A percentile compares a stretch with the other conserved stretches of the same genome.
Conservation (phyloP, 2,113 vertebrate genomes). For the Copsychus sechellarum region DNA sequence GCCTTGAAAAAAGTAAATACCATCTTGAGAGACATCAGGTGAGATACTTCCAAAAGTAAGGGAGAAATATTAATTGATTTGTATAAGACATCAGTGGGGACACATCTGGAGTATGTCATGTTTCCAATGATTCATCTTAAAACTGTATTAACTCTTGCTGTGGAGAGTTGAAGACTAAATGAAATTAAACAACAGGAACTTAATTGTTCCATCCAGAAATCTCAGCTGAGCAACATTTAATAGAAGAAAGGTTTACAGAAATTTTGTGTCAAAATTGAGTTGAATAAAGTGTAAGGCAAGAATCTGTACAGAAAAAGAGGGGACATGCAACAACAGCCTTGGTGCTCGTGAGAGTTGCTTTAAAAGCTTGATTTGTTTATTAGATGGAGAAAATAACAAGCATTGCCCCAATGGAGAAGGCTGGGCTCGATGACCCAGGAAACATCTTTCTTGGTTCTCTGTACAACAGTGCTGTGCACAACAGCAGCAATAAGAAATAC, state of each 20-base stretch:
- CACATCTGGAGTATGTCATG: neutral
- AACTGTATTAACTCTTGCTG: neutral
- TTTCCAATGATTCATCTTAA: neutral
- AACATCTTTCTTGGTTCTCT: neutral
- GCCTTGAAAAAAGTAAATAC: neutral
- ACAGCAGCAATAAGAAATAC: neutral
- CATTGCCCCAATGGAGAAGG: neutral
- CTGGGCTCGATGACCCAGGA: neutral
- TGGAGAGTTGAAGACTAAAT: neutral
- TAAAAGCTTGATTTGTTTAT: neutral
- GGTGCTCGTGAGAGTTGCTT: neutral
- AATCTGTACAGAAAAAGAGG: neutral
- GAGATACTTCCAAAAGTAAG: neutral
- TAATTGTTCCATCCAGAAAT: neutral
- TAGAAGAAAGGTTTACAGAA: neutral
- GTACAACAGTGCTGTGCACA: neutral
- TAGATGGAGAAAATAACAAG: neutral
- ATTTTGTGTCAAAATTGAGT: neutral
- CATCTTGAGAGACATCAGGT: neutral
- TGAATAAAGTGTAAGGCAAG: neutral
- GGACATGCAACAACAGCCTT: neutral
- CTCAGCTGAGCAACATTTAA: neutral
- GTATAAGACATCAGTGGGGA: neutral
- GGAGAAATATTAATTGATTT: neutral
- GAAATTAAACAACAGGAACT: neutral